Evolutionary conservation across 2,797 vertebrate species (phyloP), one percentile per base, ranked within the genome.

Genomic region (Poecile montanus): DNA sequence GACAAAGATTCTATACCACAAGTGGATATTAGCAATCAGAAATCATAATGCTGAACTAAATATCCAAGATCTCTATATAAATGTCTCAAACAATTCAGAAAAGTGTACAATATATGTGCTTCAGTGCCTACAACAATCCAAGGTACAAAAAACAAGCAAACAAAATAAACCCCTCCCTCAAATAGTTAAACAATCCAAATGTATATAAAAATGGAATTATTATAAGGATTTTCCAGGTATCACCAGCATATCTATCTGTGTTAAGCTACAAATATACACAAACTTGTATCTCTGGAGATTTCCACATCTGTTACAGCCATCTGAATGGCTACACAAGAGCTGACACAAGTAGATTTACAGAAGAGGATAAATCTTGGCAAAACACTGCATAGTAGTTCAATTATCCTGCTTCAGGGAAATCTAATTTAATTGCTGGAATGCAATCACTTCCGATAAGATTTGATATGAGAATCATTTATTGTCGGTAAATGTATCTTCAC

Each of bases 401-500:
- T 97, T 97, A 97, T 94, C 89, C 77, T 90, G 91, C 95, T 97
- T 97, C 86, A 89, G 94, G 91, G 93, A 91, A 95, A 68, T 85
- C 92, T 95, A 95, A 97, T 96, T 96, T 96, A 96, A 97, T 96
- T 97, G 95, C 79, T 96, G 83, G 95, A 97, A 96, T 93, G 80
- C 82, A 97, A 94, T 97, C 92, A 70, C 67, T 97, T 97, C 86
- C 18, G 56, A 95, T 96, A 97, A 95, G 74, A 50, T 95, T 96
- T 97, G 91, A 97, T 94, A 89, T 16, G 62, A 97, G 95, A 78
- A 94, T 96, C 84, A 94, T 96, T 96, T 95, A 93, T 85, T 91
- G 36, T 73, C 32, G 16, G 74, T 95, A 97, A 96, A 95, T 87
- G 75, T 61, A 77, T 94, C 74, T 80, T 77, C 71, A 91, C 86